These are phyloP conservation scores for Adelphocoris suturalis DNA, from an alignment of 2,888 invertebrate species.

Conservation along the genomic window DNA sequence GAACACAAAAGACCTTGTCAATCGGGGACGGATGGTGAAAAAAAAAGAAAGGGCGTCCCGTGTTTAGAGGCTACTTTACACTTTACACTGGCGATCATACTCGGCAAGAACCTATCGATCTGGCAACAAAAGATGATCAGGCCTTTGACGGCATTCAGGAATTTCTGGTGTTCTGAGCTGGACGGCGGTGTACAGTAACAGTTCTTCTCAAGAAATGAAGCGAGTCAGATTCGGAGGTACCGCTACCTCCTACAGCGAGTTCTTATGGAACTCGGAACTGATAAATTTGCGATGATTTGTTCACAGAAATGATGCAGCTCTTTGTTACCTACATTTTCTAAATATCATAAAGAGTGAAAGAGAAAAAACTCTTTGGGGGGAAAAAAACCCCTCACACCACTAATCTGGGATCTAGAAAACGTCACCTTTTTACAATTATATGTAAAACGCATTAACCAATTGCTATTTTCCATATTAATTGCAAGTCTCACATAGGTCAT, in stretches of 20 bases:
- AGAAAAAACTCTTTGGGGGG: too few relatives aligned
- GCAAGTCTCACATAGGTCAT: too few relatives aligned
- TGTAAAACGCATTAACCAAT: too few relatives aligned
- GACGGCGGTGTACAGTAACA: background rate
- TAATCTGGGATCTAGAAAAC: too few relatives aligned
- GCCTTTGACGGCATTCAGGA: background rate
- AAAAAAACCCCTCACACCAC: too few relatives aligned
- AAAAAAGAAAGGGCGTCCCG: background rate
- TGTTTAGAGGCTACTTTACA: background rate
- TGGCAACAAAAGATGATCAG: background rate
- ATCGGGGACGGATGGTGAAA: background rate
- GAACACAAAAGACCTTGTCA: conserved; percentile 23
- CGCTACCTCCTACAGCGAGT: background rate
- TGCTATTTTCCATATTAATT: too few relatives aligned
- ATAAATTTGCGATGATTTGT: too few relatives aligned
- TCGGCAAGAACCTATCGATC: background rate
- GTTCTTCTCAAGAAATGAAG: background rate
- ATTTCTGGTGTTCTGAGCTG: background rate
- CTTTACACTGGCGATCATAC: conserved; percentile 12
- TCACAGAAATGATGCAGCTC: too few relatives aligned
- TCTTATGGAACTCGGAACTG: too few relatives aligned
- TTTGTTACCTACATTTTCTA: too few relatives aligned
- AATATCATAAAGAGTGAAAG: too few relatives aligned
- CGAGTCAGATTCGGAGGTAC: background rate
- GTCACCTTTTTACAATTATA: too few relatives aligned